These are phyloP conservation scores for Monarcha castaneiventris DNA, from an alignment of 2,113 vertebrate species.

Conservation along the genomic window DNA sequence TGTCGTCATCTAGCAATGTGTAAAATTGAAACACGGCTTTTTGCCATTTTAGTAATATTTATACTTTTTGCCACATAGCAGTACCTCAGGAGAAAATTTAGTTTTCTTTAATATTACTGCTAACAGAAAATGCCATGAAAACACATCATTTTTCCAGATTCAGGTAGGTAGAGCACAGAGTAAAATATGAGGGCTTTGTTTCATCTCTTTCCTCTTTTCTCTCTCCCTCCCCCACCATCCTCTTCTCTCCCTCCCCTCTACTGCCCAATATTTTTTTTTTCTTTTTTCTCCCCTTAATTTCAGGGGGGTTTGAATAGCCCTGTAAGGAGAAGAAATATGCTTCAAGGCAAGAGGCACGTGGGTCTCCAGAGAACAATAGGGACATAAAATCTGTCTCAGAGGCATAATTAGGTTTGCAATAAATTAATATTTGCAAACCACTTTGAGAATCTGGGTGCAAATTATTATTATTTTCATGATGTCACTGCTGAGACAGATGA, in stretches of 20 bases:
- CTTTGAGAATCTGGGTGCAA: constrained; percentile 35
- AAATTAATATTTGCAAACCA: constrained; percentile 64
- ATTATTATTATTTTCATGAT: constrained; percentile 57
- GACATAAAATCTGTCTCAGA: constrained; percentile 50
- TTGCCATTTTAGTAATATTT: background rate
- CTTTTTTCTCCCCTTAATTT: background rate
- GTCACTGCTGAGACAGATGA: background rate
- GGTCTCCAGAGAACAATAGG: constrained; percentile 25
- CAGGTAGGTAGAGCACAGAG: background rate
- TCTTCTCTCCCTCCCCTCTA: background rate
- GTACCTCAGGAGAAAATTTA: background rate
- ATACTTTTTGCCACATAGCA: background rate
- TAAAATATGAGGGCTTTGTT: background rate
- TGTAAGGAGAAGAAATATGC: background rate
- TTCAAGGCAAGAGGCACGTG: background rate
- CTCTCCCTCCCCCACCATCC: background rate
- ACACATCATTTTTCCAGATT: background rate
- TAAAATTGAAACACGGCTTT: background rate
- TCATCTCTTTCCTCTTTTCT: background rate
- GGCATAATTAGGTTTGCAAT: constrained; percentile 55
- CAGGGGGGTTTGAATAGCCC: background rate
- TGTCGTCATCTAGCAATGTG: accelerated
- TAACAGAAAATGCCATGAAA: background rate
- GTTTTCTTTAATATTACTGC: background rate
- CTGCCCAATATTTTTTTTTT: background rate